Evolutionary conservation across 2,888 invertebrate species (phyloP).

Genomic region (Pilophorus perplexus): DNA sequence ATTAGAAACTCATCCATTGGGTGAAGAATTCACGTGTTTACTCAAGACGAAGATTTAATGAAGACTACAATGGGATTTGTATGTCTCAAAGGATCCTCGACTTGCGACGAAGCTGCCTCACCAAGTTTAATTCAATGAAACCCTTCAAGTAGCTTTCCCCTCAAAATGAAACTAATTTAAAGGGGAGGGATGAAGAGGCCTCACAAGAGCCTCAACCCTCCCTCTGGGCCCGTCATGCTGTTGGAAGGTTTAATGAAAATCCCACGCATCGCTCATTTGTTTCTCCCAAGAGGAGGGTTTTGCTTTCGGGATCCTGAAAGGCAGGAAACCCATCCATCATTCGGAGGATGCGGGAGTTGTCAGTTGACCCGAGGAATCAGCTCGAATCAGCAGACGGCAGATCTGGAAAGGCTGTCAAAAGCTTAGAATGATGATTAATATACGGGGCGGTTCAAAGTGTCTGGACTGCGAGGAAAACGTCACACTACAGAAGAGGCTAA

Average conservation of each 20-base stretch:
- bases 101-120: constrained; percentile 7
- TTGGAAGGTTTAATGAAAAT: constrained; percentile 34
- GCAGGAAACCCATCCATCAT: constrained; percentile 28
- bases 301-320: not conserved
- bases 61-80: not conserved
- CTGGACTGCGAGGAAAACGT: too few relatives aligned
- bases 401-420: too few relatives aligned
- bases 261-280: constrained; percentile 29
- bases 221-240: not conserved
- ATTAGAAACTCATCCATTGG: too few relatives aligned
- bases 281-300: not conserved
- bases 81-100: not conserved
- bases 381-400: too few relatives aligned
- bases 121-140: constrained; percentile 21
- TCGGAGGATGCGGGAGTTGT: constrained; percentile 21
- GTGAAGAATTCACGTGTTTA: too few relatives aligned
- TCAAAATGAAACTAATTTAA: constrained; percentile 27
- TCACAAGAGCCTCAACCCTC: constrained; percentile 5
- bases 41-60: too few relatives aligned
- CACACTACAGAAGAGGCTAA: too few relatives aligned
- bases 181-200: constrained; percentile 18
- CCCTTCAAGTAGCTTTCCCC: constrained; percentile 13
- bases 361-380: too few relatives aligned
- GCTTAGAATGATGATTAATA: too few relatives aligned
- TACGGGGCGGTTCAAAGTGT: too few relatives aligned